Evolutionary conservation across 1,140 invertebrate genomes (phyloP).

Genomic region (Polypedilum vanderplanki): DNA sequence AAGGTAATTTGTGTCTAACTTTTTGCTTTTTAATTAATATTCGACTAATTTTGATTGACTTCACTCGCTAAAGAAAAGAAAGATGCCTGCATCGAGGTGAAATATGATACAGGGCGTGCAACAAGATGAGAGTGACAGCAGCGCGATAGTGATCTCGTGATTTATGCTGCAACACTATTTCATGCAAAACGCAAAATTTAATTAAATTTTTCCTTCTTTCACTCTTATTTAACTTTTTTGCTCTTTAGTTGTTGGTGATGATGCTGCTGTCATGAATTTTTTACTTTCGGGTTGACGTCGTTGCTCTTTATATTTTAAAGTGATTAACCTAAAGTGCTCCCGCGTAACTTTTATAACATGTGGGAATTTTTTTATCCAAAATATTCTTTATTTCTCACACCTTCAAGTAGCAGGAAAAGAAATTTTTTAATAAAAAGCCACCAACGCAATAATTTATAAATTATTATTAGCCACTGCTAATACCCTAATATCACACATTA

Average conservation of each 20-base stretch:
- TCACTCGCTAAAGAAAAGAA: not conserved
- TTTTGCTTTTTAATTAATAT: no score
- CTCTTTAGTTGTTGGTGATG: not conserved
- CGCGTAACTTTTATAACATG: not conserved
- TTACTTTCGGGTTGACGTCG: not conserved
- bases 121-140: not conserved
- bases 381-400: no score
- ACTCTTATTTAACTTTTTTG: not conserved
- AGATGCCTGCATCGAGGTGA: not conserved
- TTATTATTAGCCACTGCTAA: no score
- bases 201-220: not conserved
- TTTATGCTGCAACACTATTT: not conserved
- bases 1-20: no score
- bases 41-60: no score
- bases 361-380: not conserved
- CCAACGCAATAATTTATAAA: no score
- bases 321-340: not conserved
- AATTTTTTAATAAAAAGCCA: no score
- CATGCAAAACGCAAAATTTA: constrained; percentile 13
- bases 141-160: not conserved
- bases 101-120: constrained; percentile 8
- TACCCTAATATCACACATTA: not conserved
- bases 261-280: not conserved
- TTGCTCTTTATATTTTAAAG: not conserved
- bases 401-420: no score